These are phyloP conservation scores for Gari tellinella DNA, from an alignment of 2,888 invertebrate genomes.

Conservation along the genomic window DNA sequence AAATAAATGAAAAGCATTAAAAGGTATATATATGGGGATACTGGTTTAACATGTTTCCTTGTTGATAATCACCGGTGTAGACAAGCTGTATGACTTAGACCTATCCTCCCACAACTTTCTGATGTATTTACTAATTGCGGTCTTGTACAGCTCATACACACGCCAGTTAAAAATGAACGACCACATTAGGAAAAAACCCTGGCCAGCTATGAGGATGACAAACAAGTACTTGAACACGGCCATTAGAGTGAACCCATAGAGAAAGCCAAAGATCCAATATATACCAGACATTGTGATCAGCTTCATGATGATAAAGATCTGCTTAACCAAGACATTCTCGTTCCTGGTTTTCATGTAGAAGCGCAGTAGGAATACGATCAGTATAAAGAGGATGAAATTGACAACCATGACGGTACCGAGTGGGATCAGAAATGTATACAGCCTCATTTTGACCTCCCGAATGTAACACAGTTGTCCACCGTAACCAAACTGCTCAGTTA, in stretches of 20 bases:
- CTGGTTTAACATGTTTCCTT: too few relatives aligned
- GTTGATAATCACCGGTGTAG: too few relatives aligned
- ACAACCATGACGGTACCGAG: conserved; percentile 18
- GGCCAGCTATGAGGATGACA: conserved; percentile 37
- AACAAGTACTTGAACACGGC: conserved; percentile 27
- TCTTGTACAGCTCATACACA: conserved; percentile 25
- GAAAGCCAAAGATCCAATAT: conserved; percentile 39
- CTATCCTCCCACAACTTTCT: too few relatives aligned
- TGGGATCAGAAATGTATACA: conserved; percentile 30
- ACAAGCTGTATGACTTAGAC: too few relatives aligned
- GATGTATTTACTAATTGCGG: not conserved
- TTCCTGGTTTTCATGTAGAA: not conserved
- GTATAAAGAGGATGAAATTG: conserved; percentile 32
- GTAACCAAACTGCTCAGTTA: conserved; percentile 27
- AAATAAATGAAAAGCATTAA: too few relatives aligned
- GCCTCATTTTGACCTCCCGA: conserved; percentile 10
- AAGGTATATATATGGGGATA: too few relatives aligned
- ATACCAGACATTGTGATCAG: conserved; percentile 41
- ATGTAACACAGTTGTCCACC: conserved; percentile 40
- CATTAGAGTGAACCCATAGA: conserved; percentile 28
- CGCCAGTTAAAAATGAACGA: conserved; percentile 36
- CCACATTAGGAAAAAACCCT: conserved; percentile 44
- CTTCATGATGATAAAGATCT: conserved; percentile 23
- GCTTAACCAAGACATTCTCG: not conserved
- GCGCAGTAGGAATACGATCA: conserved; percentile 16